phyloP scores from a whole-genome alignment of 2,888 invertebrate species.

The Asteroscopus sphinx region DNA sequence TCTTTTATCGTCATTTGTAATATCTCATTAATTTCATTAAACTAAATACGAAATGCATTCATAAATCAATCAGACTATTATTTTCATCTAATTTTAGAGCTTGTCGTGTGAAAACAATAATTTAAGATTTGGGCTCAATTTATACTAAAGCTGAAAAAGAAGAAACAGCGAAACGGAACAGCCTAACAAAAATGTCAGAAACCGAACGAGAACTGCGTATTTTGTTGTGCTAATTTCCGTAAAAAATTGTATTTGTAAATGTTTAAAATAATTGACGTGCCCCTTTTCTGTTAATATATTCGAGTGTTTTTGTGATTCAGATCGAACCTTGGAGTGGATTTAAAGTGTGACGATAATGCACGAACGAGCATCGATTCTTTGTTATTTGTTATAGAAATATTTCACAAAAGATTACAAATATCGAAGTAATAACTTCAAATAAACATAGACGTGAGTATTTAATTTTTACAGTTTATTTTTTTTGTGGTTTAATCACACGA shows the following conservation, averaged over 20 bases:
- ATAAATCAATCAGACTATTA: no score
- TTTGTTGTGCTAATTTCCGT: slow-evolving; percentile 69
- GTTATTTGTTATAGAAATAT: slow-evolving; percentile 48
- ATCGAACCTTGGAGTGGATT: slow-evolving; percentile 26
- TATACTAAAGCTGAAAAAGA: background rate
- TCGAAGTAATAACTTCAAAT: slow-evolving; percentile 31
- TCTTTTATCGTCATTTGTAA: no score
- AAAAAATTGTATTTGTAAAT: slow-evolving; percentile 59
- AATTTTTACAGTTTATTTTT: no score
- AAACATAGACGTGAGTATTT: slow-evolving; percentile 77
- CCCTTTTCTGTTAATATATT: slow-evolving; percentile 50
- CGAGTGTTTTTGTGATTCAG: slow-evolving; percentile 44
- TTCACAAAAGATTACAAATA: slow-evolving; percentile 55
- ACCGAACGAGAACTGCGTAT: slow-evolving; percentile 78
- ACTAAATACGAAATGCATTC: no score
- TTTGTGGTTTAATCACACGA: slow-evolving; percentile 33
- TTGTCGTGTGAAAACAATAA: no score
- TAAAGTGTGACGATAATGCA: slow-evolving; percentile 38
- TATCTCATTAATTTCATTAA: no score
- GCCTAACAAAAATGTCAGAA: slow-evolving; percentile 56
- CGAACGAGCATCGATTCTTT: slow-evolving; percentile 50
- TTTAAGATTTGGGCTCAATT: no score
- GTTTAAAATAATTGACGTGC: slow-evolving; percentile 61
- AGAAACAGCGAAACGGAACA: slow-evolving; percentile 47
- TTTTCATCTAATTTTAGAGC: no score